A percentile compares a stretch with the other conserved stretches of the same genome.
Conservation (phyloP, 2,888 invertebrate species). For the Melanostoma scalare region DNA sequence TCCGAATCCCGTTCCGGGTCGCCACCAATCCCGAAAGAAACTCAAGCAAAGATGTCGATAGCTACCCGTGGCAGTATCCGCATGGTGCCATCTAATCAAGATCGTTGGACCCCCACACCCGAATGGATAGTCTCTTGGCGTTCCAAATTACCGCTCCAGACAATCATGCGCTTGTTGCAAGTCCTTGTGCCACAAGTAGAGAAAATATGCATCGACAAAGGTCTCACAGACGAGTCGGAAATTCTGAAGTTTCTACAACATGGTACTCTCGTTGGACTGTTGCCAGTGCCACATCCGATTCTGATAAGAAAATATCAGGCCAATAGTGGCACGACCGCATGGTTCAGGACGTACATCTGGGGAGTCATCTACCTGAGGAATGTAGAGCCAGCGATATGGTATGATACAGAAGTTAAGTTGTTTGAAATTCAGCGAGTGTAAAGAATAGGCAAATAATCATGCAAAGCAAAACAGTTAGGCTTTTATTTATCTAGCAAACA, state of each 20-base stretch:
- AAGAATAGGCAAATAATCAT: conserved; percentile 74
- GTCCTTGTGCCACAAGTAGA: conserved; percentile 99
- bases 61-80: conserved; percentile 86
- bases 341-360: conserved; percentile 99
- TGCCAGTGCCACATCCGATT: conserved; percentile 99
- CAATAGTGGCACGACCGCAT: conserved; percentile 98
- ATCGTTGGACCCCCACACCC: conserved; percentile 92
- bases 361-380: conserved; percentile 99
- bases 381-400: conserved; percentile 99
- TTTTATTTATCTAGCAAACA: no score
- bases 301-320: conserved; percentile 99
- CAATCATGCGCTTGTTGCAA: conserved; percentile 98
- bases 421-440: conserved; percentile 98
- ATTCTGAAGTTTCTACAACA: conserved; percentile 99
- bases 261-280: conserved; percentile 97
- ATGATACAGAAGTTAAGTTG: conserved; percentile 98
- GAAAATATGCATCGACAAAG: conserved; percentile 99
- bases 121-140: conserved; percentile 99
- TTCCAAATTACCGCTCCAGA: conserved; percentile 97
- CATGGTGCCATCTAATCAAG: conserved; percentile 81
- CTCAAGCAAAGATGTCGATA: conserved; percentile 77
- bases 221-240: conserved; percentile 99
- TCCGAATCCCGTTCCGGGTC: conserved; percentile 69
- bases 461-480: no score
- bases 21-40: conserved; percentile 71